These are phyloP conservation scores for Diuraphis noxia DNA, from an alignment of 1,140 invertebrate species.

Conservation along the genomic window DNA sequence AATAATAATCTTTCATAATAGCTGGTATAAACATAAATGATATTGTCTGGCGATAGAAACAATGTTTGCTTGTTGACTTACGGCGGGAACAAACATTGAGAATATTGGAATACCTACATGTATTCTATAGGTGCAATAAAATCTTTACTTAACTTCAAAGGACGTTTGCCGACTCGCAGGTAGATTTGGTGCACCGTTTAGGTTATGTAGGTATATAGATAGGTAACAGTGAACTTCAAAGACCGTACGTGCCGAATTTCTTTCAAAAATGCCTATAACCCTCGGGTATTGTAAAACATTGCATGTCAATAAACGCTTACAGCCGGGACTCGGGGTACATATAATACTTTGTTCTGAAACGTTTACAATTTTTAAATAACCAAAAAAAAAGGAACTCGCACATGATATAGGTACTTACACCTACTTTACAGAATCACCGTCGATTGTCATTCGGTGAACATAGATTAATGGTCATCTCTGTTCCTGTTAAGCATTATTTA, in stretches of 20 bases:
- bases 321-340: background rate
- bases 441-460: background rate
- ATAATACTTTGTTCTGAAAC: background rate
- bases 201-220: background rate
- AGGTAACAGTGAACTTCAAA: conserved; percentile 30
- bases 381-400: background rate
- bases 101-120: background rate
- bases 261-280: conserved; percentile 28
- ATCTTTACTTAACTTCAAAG: conserved; percentile 47
- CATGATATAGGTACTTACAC: background rate
- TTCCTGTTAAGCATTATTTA: background rate
- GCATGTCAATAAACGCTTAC: background rate
- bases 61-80: conserved; percentile 40
- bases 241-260: conserved; percentile 39
- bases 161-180: conserved; percentile 25
- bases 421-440: background rate
- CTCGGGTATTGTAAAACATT: conserved; percentile 38
- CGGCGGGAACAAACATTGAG: conserved; percentile 39
- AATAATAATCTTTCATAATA: background rate
- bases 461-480: background rate
- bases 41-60: conserved; percentile 6
- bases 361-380: conserved; percentile 11
- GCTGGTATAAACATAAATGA: conserved; percentile 9
- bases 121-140: conserved; percentile 33
- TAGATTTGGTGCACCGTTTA: background rate